Evolutionary conservation across 2,113 vertebrate species (phyloP).

Genomic region (Neotragus pygmaeus): DNA sequence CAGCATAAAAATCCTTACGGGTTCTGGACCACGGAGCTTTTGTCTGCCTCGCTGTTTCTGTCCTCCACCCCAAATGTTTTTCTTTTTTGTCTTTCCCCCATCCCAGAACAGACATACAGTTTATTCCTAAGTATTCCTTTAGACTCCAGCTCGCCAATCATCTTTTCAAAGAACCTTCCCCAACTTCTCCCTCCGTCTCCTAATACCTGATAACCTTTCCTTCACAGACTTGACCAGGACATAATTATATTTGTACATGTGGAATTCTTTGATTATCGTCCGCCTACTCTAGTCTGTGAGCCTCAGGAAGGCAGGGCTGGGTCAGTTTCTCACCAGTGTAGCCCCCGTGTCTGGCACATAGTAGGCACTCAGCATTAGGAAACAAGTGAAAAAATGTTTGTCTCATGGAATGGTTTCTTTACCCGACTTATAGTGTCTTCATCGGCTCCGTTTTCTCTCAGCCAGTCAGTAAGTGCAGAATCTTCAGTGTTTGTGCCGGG

Average conservation of each 20-base stretch:
- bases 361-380: background rate
- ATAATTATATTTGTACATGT: background rate
- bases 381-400: background rate
- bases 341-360: background rate
- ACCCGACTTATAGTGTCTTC: conserved; percentile 92
- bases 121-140: background rate
- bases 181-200: background rate
- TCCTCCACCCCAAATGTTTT: background rate
- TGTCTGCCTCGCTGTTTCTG: background rate
- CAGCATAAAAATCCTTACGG: background rate
- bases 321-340: background rate
- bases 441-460: conserved; percentile 88
- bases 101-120: background rate
- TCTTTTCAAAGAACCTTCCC: background rate
- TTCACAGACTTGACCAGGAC: background rate
- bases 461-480: conserved; percentile 88
- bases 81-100: background rate
- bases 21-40: background rate
- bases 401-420: conserved; percentile 41
- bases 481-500: conserved; percentile 75
- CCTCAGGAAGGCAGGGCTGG: background rate
- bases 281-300: background rate
- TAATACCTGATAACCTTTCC: background rate
- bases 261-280: background rate
- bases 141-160: background rate